A percentile compares a stretch with the other conserved stretches of the same genome.
Conservation (phyloP, 2,113 vertebrate species). For the Halcyon malimbica region DNA sequence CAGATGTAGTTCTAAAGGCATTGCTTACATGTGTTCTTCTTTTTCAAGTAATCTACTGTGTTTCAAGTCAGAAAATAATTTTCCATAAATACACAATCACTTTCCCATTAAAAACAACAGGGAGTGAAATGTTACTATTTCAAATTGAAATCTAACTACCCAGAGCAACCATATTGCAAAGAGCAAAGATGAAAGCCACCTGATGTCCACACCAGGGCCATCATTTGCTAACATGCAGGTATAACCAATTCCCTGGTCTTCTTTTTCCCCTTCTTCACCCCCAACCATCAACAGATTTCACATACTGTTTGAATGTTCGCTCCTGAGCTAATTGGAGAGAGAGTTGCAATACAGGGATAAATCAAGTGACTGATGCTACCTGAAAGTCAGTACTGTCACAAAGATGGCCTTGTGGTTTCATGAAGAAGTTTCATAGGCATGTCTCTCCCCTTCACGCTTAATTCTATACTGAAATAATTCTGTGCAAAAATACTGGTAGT, state of each 20-base stretch:
- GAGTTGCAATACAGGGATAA: fast-evolving
- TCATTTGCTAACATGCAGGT: neutral
- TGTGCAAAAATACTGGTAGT: neutral
- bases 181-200: neutral
- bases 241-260: neutral
- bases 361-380: fast-evolving
- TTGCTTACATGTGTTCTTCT: neutral
- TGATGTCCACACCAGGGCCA: fast-evolving
- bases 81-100: neutral
- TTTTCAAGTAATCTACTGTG: neutral
- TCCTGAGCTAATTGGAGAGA: neutral
- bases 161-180: neutral
- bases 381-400: neutral
- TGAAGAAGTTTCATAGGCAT: neutral
- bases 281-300: fast-evolving
- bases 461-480: neutral
- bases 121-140: neutral
- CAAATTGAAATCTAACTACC: neutral
- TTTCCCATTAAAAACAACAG: neutral
- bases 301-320: neutral
- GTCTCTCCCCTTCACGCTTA: neutral
- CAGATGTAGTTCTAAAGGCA: neutral
- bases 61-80: neutral
- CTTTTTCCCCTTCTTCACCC: neutral
- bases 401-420: fast-evolving